Percentiles rank a stretch among this genome's conserved stretches.
Evolutionary conservation across 2,797 vertebrate species (phyloP).

Genomic region (Sternotherus odoratus): DNA sequence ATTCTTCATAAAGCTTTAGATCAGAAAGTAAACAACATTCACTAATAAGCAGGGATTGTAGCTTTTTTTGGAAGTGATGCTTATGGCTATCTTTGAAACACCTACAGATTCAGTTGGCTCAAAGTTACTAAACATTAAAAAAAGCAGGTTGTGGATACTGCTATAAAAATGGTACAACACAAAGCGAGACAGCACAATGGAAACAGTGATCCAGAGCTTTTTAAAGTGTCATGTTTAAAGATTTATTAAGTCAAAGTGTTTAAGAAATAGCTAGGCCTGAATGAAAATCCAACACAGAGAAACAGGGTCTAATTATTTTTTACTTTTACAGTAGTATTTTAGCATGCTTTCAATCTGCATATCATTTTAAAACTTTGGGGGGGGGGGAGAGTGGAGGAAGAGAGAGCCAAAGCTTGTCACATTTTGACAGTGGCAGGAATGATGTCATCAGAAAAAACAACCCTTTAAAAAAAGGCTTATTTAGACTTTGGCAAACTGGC

Average conservation of each 20-base stretch:
- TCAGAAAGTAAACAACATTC: neutral
- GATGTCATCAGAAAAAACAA: slow-evolving; percentile 73
- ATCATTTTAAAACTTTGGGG: slow-evolving; percentile 49
- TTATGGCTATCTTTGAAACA: slow-evolving; percentile 15
- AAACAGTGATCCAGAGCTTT: neutral
- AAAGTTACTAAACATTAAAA: neutral
- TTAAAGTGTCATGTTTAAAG: slow-evolving; percentile 14
- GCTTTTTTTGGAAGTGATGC: neutral
- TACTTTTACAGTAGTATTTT: neutral
- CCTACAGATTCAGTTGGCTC: neutral
- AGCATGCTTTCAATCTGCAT: slow-evolving; percentile 35
- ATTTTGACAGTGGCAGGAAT: slow-evolving; percentile 70
- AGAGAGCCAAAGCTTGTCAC: slow-evolving; percentile 60
- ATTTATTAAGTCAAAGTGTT: neutral
- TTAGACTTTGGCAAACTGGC: slow-evolving; percentile 71
- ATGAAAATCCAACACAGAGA: slow-evolving; percentile 6
- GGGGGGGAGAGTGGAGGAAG: neutral
- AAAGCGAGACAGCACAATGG: neutral
- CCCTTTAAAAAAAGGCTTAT: slow-evolving; percentile 50
- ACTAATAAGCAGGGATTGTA: neutral
- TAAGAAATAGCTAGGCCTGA: neutral
- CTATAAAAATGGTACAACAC: neutral
- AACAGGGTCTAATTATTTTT: slow-evolving; percentile 4
- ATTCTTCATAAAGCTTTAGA: neutral
- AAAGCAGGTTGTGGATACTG: neutral